These are phyloP conservation scores for Chaenocephalus aceratus DNA, from an alignment of 2,113 vertebrate species.

Conservation along the genomic window DNA sequence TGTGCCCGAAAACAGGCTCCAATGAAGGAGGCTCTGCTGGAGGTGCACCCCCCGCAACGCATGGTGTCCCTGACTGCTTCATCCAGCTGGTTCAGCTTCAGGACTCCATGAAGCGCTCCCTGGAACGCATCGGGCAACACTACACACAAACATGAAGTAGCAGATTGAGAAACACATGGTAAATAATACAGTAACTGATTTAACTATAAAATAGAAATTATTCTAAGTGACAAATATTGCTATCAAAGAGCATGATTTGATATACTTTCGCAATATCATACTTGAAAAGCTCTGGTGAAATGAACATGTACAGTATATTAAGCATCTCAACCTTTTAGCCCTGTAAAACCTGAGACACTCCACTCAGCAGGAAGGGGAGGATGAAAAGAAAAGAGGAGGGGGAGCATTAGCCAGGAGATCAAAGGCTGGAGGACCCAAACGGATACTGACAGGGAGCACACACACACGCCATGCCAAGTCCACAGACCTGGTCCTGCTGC, in stretches of 20 bases:
- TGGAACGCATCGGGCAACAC: conserved; percentile 81
- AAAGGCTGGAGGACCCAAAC: conserved; percentile 52
- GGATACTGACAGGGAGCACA: conserved; percentile 55
- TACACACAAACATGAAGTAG: conserved; percentile 40
- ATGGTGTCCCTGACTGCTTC: conserved; percentile 79
- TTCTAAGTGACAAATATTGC: not conserved
- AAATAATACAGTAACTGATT: too few species aligned
- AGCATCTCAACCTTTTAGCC: conserved; percentile 18
- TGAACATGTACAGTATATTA: conserved; percentile 21
- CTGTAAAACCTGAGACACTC: conserved; percentile 39
- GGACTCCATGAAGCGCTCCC: conserved; percentile 78
- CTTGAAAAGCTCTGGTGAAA: not conserved
- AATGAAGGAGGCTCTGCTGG: conserved; percentile 79
- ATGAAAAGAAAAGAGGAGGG: conserved; percentile 44
- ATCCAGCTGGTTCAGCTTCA: conserved; percentile 70
- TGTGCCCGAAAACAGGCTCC: conserved; percentile 81
- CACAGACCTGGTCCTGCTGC: conserved; percentile 57
- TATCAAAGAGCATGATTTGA: not conserved
- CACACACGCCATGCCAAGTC: conserved; percentile 42
- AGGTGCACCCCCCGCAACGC: conserved; percentile 79
- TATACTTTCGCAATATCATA: not conserved
- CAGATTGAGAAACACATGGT: not conserved
- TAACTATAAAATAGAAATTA: not conserved
- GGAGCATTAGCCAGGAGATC: conserved; percentile 62
- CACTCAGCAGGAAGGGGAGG: conserved; percentile 47